phyloP scores from a whole-genome alignment of 2,113 vertebrate species.

The Egretta garzetta region DNA sequence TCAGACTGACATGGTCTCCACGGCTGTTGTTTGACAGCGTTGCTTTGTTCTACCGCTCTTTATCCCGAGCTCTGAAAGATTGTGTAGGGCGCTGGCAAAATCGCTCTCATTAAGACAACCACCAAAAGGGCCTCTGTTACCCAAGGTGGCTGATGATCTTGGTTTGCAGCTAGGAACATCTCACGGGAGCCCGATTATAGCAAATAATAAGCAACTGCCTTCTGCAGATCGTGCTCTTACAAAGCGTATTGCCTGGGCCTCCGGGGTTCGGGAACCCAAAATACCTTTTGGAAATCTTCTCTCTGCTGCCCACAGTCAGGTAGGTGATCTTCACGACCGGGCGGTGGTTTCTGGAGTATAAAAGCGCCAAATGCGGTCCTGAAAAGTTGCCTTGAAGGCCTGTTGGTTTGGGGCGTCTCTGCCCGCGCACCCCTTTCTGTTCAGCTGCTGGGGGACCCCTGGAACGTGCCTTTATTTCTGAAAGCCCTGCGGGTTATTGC shows the following conservation, averaged over 20 bases:
- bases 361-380: not conserved
- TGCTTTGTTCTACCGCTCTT: slow-evolving; percentile 40
- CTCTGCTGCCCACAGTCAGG: not conserved
- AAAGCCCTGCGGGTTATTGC: not conserved
- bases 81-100: not conserved
- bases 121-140: not conserved
- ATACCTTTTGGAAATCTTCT: not conserved
- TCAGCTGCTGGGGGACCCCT: not conserved
- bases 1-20: slow-evolving; percentile 48
- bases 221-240: not conserved
- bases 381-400: not conserved
- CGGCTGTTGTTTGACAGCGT: slow-evolving; percentile 24
- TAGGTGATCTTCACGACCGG: not conserved
- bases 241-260: not conserved
- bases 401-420: not conserved
- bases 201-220: not conserved
- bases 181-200: not conserved
- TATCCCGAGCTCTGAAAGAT: not conserved
- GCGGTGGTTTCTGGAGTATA: not conserved
- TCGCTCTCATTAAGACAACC: not conserved
- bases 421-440: not conserved
- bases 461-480: not conserved
- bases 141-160: not conserved
- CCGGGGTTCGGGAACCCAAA: not conserved
- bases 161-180: not conserved